A percentile compares a stretch with the other conserved stretches of the same genome.
Evolutionary conservation across 2,888 invertebrate genomes (phyloP).

Genomic region (Chrysolina americana): DNA sequence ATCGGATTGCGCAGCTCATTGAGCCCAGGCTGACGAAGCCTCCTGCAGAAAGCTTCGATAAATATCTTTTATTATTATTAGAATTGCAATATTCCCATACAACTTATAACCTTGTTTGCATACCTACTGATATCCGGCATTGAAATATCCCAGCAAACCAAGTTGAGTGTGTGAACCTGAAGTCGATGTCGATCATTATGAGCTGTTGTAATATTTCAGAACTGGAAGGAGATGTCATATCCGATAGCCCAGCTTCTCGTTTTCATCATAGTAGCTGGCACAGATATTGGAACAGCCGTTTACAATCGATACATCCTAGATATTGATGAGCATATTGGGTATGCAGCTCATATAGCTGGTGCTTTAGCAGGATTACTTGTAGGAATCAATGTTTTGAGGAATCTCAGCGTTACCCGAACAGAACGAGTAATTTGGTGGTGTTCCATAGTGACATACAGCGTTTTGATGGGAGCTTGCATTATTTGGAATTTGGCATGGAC

Average conservation of each 20-base stretch:
- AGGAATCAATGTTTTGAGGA: conserved; percentile 77
- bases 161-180: not conserved
- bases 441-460: conserved; percentile 79
- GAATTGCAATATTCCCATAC: too few species aligned
- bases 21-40: too few species aligned
- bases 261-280: conserved; percentile 84
- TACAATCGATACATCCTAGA: conserved; percentile 87
- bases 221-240: conserved; percentile 98
- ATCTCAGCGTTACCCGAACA: conserved; percentile 75
- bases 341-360: conserved; percentile 86
- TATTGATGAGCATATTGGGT: conserved; percentile 86
- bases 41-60: too few species aligned
- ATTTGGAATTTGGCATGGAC: conserved; percentile 60
- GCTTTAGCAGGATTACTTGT: conserved; percentile 87
- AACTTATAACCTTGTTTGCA: too few species aligned
- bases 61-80: too few species aligned
- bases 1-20: too few species aligned
- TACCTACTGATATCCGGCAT: too few species aligned
- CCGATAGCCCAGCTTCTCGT: conserved; percentile 88
- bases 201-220: conserved; percentile 73
- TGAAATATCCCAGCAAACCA: too few species aligned
- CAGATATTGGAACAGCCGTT: conserved; percentile 92
- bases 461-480: conserved; percentile 76
- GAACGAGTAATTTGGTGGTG: conserved; percentile 78
- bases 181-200: not conserved